Evolutionary conservation across 1,140 invertebrate species (phyloP).

Genomic region (Ruditapes philippinarum): DNA sequence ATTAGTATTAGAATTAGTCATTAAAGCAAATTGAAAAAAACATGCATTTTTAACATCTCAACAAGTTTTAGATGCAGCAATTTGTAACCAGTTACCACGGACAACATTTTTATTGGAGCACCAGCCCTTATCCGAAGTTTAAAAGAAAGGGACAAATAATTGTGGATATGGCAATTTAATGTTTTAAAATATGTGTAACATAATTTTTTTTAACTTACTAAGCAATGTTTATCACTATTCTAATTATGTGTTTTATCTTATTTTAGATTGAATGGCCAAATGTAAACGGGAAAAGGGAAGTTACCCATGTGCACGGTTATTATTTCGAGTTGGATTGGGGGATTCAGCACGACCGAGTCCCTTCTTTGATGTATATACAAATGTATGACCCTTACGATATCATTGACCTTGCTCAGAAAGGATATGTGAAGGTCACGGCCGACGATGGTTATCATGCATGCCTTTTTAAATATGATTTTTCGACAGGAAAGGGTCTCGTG

Average conservation of each 20-base stretch:
- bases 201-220: too few species aligned
- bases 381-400: conserved; percentile 73
- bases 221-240: too few species aligned
- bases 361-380: conserved; percentile 71
- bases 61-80: too few species aligned
- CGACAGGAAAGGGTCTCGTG: neutral
- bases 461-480: conserved; percentile 68
- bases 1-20: too few species aligned
- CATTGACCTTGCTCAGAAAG: conserved; percentile 59
- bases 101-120: too few species aligned
- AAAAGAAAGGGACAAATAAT: too few species aligned
- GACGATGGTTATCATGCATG: conserved; percentile 41
- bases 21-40: too few species aligned
- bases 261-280: conserved; percentile 70
- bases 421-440: conserved; percentile 69
- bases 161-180: too few species aligned
- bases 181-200: too few species aligned
- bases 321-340: conserved; percentile 79
- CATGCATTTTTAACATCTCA: too few species aligned
- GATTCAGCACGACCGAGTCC: conserved; percentile 65
- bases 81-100: too few species aligned
- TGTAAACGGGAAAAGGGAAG: conserved; percentile 25
- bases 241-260: neutral
- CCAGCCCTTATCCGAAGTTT: too few species aligned
- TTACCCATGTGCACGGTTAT: conserved; percentile 70